phyloP scores from a whole-genome alignment of 2,113 vertebrate species.

The Colossoma macropomum region DNA sequence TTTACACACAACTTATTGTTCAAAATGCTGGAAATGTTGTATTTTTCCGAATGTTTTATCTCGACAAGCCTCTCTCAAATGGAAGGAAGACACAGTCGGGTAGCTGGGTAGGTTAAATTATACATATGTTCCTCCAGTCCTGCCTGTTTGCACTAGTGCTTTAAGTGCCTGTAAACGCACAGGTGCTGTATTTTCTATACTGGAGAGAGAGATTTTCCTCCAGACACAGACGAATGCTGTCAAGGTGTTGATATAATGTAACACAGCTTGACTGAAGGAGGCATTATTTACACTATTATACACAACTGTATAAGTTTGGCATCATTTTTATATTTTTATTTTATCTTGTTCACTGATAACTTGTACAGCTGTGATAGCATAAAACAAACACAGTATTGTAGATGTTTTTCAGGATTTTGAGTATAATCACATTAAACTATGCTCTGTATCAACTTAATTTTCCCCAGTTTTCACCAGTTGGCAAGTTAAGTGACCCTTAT shows the following conservation, averaged over 20 bases:
- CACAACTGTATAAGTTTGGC: too few species aligned
- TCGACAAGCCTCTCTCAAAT: constrained; percentile 13
- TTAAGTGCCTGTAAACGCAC: background rate
- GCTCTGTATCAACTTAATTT: too few species aligned
- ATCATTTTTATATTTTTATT: too few species aligned
- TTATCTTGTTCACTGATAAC: too few species aligned
- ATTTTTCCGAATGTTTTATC: constrained; percentile 30
- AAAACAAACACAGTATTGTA: too few species aligned
- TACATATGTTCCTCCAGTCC: constrained; percentile 14
- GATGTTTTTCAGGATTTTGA: too few species aligned
- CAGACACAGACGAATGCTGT: background rate
- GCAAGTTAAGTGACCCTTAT: too few species aligned
- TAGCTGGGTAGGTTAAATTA: constrained; percentile 28
- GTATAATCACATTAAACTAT: too few species aligned
- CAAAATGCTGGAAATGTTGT: constrained; percentile 9
- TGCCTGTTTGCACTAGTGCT: background rate
- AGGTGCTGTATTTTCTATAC: background rate
- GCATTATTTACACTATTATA: too few species aligned
- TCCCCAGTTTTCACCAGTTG: too few species aligned
- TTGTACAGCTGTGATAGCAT: too few species aligned
- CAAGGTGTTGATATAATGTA: background rate
- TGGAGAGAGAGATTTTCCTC: background rate
- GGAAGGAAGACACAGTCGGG: constrained; percentile 19
- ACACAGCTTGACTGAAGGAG: background rate
- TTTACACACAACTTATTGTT: constrained; percentile 33